phyloP scores from a whole-genome alignment of 2,888 invertebrate species.

The Morpho achilles region DNA sequence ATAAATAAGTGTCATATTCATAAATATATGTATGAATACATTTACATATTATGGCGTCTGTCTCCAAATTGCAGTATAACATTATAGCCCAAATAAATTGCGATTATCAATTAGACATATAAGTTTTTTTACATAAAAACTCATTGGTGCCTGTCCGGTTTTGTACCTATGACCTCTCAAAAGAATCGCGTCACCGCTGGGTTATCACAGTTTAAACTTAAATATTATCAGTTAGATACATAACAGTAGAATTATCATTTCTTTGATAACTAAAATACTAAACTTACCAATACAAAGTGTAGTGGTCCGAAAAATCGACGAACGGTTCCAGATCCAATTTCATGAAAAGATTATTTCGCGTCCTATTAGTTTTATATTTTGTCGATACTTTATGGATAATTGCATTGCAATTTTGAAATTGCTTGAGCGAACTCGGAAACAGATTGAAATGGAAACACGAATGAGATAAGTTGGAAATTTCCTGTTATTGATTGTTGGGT shows the following conservation, averaged over 20 bases:
- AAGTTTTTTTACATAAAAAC: too few relatives aligned
- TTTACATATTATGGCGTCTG: too few relatives aligned
- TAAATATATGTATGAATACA: too few relatives aligned
- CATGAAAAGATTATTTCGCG: slow-evolving; percentile 5
- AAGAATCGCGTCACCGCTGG: too few relatives aligned
- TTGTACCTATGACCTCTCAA: too few relatives aligned
- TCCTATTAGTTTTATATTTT: slow-evolving; percentile 8
- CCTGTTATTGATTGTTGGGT: neutral
- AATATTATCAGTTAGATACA: too few relatives aligned
- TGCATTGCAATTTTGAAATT: slow-evolving; percentile 10
- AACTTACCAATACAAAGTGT: slow-evolving; percentile 7
- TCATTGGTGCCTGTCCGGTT: too few relatives aligned
- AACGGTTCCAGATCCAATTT: slow-evolving; percentile 4
- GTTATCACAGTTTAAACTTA: too few relatives aligned
- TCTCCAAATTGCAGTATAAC: too few relatives aligned
- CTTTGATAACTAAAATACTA: slow-evolving; percentile 1
- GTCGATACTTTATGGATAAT: slow-evolving; percentile 6
- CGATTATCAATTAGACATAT: too few relatives aligned
- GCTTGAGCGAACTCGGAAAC: neutral
- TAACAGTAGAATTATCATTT: neutral
- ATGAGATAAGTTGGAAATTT: neutral
- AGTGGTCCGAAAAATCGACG: slow-evolving; percentile 3
- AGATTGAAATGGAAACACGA: neutral
- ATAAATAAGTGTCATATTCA: too few relatives aligned
- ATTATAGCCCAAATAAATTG: too few relatives aligned